Evolutionary conservation across 2,888 invertebrate genomes (phyloP), one percentile per base, ranked within the genome.

Genomic region (Prosapia bicincta): DNA sequence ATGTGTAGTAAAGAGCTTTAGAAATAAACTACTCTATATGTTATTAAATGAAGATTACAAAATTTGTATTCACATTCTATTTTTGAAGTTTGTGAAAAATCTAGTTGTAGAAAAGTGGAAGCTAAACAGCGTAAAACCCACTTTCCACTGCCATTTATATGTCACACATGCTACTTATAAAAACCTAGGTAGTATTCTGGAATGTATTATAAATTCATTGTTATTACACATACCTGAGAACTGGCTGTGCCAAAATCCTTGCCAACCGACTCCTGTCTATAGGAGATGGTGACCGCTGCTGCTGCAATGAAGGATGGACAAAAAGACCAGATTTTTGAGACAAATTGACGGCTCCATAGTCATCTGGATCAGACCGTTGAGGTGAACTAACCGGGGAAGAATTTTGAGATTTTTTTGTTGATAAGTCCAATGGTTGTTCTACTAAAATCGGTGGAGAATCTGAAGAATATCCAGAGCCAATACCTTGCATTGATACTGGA

Each of bases 361-460:
- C 89, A 84, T 87, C 88, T 70, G 90, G 90, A 79, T 89, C 87
- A 82, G 90, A 88, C 81, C 90, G 88, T 15, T 88, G 84, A 0
- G 92, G 92, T 20, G 91, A 92, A 75, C 88, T 88, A 24, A 88
- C 86, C 20, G 90, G 90, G 79, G 89, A 89, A 7, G 89, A 89
- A 75, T 88, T 83, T 78, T 84, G 86, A 5, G 89, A 90, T 81
- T 92, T 93, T 83, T 95, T 96, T 5, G 95, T 91, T 1, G 96
- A 96, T 80, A 98, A 88, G 85, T 98, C 98, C 75, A 98, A 86
- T 0, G 98, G 98, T 83, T 96, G 93, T 82, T 96, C 95, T 74
- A 84, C 83, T 10, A 71, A 38, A 13, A 71, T 30, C 7, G 76
- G 43, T 3, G 78, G 76, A 43, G 78, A 76, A 10, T 54, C 71